Evolutionary conservation across 2,888 invertebrate species (phyloP).

Genomic region (Germaria angustata): DNA sequence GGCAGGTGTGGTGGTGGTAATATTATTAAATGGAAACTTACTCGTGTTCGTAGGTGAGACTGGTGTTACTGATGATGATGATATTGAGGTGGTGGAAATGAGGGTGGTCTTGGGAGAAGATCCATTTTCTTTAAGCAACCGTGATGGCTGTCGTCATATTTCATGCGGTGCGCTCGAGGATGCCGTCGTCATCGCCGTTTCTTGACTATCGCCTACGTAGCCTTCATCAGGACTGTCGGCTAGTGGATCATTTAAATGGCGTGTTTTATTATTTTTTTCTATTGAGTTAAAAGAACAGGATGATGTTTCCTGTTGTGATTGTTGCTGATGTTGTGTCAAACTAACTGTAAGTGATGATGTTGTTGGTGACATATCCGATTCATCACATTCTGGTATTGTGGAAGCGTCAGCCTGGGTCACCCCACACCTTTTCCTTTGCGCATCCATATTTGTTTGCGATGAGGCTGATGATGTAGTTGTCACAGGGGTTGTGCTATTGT

Average conservation of each 20-base stretch:
- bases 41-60: constrained; percentile 46
- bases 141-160: constrained; percentile 82
- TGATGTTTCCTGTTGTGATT: constrained; percentile 57
- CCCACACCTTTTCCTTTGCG: constrained; percentile 81
- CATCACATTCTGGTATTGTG: constrained; percentile 79
- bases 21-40: constrained; percentile 51
- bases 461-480: constrained; percentile 49
- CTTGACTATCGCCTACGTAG: constrained; percentile 88
- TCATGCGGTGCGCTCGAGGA: constrained; percentile 81
- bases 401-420: constrained; percentile 82
- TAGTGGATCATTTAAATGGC: constrained; percentile 80
- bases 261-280: constrained; percentile 81
- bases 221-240: constrained; percentile 93
- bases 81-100: constrained; percentile 47
- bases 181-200: constrained; percentile 76
- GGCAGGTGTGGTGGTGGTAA: constrained; percentile 60
- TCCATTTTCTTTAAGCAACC: constrained; percentile 44
- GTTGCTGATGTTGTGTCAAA: constrained; percentile 60
- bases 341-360: constrained; percentile 62
- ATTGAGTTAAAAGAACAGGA: constrained; percentile 52
- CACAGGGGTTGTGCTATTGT: constrained; percentile 40
- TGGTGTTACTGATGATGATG: constrained; percentile 39
- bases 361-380: constrained; percentile 77
- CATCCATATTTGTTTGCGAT: constrained; percentile 73
- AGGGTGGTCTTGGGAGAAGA: constrained; percentile 29